Evolutionary conservation across 1,140 invertebrate genomes (phyloP).

Genomic region (Pogonomyrmex barbatus): DNA sequence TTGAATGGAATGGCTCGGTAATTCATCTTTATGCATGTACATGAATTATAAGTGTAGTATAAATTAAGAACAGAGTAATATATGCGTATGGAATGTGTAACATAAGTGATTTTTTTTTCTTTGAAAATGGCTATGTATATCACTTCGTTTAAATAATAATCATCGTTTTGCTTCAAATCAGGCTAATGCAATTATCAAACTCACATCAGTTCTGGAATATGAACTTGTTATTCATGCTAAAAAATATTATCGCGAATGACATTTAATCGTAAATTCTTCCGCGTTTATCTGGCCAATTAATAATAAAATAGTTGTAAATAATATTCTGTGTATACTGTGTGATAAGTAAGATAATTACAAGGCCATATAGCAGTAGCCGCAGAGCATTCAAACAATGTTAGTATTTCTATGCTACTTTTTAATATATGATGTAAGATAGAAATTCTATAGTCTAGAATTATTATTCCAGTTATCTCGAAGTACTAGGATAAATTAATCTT

Average conservation of each 20-base stretch:
- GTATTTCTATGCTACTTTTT: slow-evolving; percentile 60
- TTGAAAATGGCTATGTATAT: slow-evolving; percentile 28
- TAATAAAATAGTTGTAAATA: slow-evolving; percentile 57
- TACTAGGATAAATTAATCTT: slow-evolving; percentile 69
- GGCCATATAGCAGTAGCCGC: slow-evolving; percentile 56
- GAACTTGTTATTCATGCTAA: slow-evolving; percentile 19
- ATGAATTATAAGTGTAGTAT: slow-evolving; percentile 27
- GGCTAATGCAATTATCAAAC: slow-evolving; percentile 26
- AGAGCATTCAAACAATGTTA: slow-evolving; percentile 54
- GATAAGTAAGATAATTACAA: slow-evolving; percentile 53
- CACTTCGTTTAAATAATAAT: slow-evolving; percentile 33
- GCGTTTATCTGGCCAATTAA: slow-evolving; percentile 30
- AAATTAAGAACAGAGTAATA: slow-evolving; percentile 31
- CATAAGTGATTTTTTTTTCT: slow-evolving; percentile 44
- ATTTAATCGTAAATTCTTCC: slow-evolving; percentile 28
- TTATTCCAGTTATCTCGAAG: slow-evolving; percentile 66
- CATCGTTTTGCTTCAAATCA: slow-evolving; percentile 14
- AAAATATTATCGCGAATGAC: slow-evolving; percentile 36
- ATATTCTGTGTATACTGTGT: slow-evolving; percentile 31
- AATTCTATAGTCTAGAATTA: slow-evolving; percentile 63
- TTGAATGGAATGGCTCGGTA: slow-evolving; percentile 64
- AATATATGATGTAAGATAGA: slow-evolving; percentile 65
- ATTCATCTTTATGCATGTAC: slow-evolving; percentile 1
- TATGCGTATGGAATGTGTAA: slow-evolving; percentile 66
- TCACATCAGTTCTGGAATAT: slow-evolving; percentile 15